Conservation (phyloP, 2,888 invertebrate species). For the Arrhopalites spinosus region DNA sequence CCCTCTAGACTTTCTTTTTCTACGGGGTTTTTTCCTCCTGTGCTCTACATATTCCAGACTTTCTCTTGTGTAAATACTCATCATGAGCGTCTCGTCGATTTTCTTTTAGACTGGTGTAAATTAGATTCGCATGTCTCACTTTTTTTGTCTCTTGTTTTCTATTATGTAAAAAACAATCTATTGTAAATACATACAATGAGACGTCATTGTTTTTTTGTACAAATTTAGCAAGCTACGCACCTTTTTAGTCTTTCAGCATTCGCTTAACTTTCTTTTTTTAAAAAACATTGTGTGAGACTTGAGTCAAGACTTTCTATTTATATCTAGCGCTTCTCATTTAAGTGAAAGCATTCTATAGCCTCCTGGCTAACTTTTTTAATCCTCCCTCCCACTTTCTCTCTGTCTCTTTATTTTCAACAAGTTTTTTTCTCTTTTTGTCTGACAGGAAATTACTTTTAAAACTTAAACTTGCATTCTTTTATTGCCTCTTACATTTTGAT, state of each 20-base stretch:
- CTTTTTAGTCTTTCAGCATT: too few species aligned
- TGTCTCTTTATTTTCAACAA: background rate
- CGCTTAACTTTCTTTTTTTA: too few species aligned
- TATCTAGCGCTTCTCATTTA: background rate
- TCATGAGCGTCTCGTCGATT: background rate
- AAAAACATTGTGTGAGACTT: too few species aligned
- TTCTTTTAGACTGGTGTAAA: background rate
- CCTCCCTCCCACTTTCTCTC: background rate
- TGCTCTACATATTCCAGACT: background rate
- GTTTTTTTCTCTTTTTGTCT: too few species aligned
- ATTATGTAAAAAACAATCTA: too few species aligned
- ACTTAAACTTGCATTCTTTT: background rate
- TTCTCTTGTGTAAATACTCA: background rate
- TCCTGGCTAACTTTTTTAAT: too few species aligned
- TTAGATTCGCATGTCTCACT: constrained; percentile 13
- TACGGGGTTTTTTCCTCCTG: background rate
- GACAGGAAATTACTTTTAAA: constrained; percentile 4
- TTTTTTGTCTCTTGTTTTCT: background rate
- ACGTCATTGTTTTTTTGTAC: too few species aligned
- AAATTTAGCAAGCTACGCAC: too few species aligned
- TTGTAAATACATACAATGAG: too few species aligned
- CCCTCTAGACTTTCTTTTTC: background rate
- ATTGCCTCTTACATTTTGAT: background rate
- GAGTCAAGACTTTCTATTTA: too few species aligned
- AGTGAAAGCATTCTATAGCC: background rate